These are phyloP conservation scores for Blomia tropicalis DNA, from an alignment of 2,888 invertebrate genomes.

Conservation along the genomic window DNA sequence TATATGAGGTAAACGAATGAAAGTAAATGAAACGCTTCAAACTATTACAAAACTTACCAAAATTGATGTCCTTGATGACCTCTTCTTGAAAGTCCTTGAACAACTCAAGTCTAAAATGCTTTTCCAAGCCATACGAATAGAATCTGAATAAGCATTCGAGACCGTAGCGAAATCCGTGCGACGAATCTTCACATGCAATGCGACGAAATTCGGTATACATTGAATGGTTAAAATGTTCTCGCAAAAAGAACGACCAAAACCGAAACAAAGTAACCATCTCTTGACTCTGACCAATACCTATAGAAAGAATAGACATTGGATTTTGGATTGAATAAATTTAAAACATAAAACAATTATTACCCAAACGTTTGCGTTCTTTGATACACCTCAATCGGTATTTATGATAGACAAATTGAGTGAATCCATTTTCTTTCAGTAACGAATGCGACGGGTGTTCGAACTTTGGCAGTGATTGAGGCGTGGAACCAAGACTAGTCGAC, in stretches of 20 bases:
- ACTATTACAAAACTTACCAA: constrained; percentile 45
- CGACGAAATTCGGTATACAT: constrained; percentile 94
- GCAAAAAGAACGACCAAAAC: constrained; percentile 98
- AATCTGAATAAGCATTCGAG: constrained; percentile 68
- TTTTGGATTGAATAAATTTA: background rate
- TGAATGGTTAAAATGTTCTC: constrained; percentile 90
- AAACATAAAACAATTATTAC: constrained; percentile 4
- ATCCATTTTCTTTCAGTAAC: constrained; percentile 83
- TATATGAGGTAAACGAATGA: background rate
- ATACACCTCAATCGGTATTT: constrained; percentile 86
- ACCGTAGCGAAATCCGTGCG: constrained; percentile 60
- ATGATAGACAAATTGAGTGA: constrained; percentile 92
- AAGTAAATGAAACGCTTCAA: constrained; percentile 27
- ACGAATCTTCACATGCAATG: constrained; percentile 82
- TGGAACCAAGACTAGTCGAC: constrained; percentile 51
- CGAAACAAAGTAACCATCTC: constrained; percentile 99
- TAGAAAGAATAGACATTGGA: constrained; percentile 35
- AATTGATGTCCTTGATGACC: constrained; percentile 73
- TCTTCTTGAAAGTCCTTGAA: constrained; percentile 91
- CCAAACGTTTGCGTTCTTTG: constrained; percentile 48
- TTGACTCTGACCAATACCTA: constrained; percentile 83
- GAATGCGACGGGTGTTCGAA: constrained; percentile 95
- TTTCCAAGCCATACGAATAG: constrained; percentile 92
- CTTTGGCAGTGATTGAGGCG: constrained; percentile 64
- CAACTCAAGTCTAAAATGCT: constrained; percentile 81